Evolutionary conservation across 2,113 vertebrate genomes (phyloP).

Genomic region (Corydoras maculifer): DNA sequence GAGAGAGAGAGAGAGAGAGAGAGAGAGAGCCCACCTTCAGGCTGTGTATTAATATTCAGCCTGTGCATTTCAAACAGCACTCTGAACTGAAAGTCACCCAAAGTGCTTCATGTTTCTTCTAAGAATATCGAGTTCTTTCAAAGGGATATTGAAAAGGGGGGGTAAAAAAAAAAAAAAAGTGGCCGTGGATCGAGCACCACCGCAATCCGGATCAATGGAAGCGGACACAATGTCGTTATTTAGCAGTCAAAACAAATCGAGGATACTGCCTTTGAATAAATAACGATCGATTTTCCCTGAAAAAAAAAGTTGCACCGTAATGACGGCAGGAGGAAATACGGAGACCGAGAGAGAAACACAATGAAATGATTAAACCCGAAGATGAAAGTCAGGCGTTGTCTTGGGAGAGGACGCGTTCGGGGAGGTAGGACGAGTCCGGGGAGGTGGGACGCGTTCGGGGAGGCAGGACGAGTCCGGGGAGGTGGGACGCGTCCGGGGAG

Average conservation of each 20-base stretch:
- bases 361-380: constrained; percentile 40
- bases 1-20: no score
- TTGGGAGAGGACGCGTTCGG: constrained; percentile 1
- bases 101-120: no score
- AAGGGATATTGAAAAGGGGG: not conserved
- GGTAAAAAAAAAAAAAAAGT: not conserved
- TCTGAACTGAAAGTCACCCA: no score
- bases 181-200: not conserved
- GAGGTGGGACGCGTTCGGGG: constrained; percentile 31
- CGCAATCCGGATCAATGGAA: constrained; percentile 19
- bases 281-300: constrained; percentile 33
- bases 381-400: constrained; percentile 49
- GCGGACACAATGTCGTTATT: constrained; percentile 42
- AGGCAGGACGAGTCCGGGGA: constrained; percentile 14
- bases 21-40: no score
- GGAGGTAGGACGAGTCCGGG: constrained; percentile 31
- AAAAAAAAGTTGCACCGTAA: constrained; percentile 10
- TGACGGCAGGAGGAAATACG: constrained; percentile 43
- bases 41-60: no score
- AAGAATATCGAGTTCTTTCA: no score
- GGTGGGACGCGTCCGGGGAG: constrained; percentile 34
- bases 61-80: no score
- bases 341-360: not conserved
- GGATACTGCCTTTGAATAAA: constrained; percentile 27
- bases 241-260: constrained; percentile 37